Percentiles rank a stretch among this genome's conserved stretches.
phyloP scores from a whole-genome alignment of 2,888 invertebrate genomes.

The Pherbina coryleti region DNA sequence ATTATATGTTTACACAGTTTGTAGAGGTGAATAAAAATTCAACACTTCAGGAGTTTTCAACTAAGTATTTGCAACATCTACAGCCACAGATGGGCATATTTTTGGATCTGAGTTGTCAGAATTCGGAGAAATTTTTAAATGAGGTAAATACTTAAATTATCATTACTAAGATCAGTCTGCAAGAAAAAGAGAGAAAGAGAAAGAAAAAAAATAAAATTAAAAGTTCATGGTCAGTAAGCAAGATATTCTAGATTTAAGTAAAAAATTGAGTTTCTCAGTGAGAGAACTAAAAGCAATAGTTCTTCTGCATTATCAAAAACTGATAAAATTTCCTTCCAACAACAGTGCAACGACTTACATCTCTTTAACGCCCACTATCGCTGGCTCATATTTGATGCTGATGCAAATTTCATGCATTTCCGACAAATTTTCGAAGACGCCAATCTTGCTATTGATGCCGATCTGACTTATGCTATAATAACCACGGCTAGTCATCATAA shows the following conservation, averaged over 20 bases:
- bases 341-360: slow-evolving; percentile 56
- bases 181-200: neutral
- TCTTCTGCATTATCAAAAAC: no score
- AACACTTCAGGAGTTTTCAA: slow-evolving; percentile 44
- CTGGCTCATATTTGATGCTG: slow-evolving; percentile 60
- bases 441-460: slow-evolving; percentile 61
- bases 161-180: no score
- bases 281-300: no score
- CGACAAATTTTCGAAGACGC: slow-evolving; percentile 50
- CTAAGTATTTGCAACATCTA: slow-evolving; percentile 51
- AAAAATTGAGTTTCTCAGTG: no score
- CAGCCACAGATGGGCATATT: slow-evolving; percentile 56
- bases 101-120: slow-evolving; percentile 59
- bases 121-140: slow-evolving; percentile 51
- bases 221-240: no score
- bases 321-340: no score
- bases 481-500: neutral
- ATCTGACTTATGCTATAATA: slow-evolving; percentile 55
- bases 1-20: slow-evolving; percentile 52
- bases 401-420: slow-evolving; percentile 48
- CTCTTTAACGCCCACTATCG: slow-evolving; percentile 55
- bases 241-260: no score
- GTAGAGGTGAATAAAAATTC: slow-evolving; percentile 46
- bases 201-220: neutral
- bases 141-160: slow-evolving; percentile 56